These are phyloP conservation scores for Pachydiplax longipennis DNA, from an alignment of 2,888 invertebrate species.

Conservation along the genomic window DNA sequence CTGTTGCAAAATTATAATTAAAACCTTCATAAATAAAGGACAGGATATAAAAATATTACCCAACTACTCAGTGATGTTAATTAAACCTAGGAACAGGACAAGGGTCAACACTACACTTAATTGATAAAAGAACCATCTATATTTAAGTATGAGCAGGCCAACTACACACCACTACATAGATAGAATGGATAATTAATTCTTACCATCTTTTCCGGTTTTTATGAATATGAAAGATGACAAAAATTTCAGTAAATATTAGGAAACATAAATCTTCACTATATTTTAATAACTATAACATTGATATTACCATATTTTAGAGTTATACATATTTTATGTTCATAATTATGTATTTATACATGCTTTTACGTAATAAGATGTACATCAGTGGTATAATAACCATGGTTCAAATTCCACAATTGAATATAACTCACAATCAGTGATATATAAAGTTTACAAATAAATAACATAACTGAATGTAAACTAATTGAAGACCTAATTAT, in stretches of 20 bases:
- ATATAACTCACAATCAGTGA: too few relatives aligned
- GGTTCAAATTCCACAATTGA: too few relatives aligned
- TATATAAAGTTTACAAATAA: too few relatives aligned
- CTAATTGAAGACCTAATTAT: too few relatives aligned
- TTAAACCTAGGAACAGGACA: slow-evolving; percentile 45
- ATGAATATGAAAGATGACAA: slow-evolving; percentile 35
- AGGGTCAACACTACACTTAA: slow-evolving; percentile 44
- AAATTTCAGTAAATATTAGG: slow-evolving; percentile 30
- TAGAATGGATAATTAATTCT: slow-evolving; percentile 61
- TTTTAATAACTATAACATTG: not conserved
- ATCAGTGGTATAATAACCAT: too few relatives aligned
- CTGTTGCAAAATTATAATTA: slow-evolving; percentile 45
- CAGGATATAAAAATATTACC: slow-evolving; percentile 34
- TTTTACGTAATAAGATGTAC: not conserved
- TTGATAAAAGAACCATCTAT: slow-evolving; percentile 43
- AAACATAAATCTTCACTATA: not conserved
- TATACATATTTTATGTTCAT: not conserved
- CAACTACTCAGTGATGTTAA: slow-evolving; percentile 46
- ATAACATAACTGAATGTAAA: too few relatives aligned
- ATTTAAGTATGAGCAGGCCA: slow-evolving; percentile 48
- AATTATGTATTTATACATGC: not conserved
- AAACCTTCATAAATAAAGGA: slow-evolving; percentile 22
- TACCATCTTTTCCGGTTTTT: slow-evolving; percentile 59
- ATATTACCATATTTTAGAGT: not conserved
- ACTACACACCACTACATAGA: slow-evolving; percentile 49